Evolutionary conservation across 2,888 invertebrate genomes (phyloP).

Genomic region (Mechanitis messenoides): DNA sequence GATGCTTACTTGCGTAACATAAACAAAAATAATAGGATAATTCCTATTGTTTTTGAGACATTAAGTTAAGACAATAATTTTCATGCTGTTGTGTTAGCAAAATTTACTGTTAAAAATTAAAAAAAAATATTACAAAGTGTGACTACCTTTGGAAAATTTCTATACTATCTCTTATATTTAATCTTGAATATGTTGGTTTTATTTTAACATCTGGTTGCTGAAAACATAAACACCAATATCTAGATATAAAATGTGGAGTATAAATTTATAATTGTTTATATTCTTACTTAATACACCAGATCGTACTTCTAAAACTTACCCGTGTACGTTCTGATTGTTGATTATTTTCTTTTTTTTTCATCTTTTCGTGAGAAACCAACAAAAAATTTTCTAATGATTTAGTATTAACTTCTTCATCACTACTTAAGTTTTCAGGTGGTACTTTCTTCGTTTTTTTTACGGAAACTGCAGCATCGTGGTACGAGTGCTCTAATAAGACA

Average conservation of each 20-base stretch:
- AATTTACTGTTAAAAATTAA: background rate
- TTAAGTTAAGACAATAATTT: too few relatives aligned
- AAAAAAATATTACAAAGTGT: slow-evolving; percentile 26
- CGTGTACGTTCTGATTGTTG: too few relatives aligned
- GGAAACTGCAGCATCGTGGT: slow-evolving; percentile 42
- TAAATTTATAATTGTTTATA: too few relatives aligned
- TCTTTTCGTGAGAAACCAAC: slow-evolving; percentile 25
- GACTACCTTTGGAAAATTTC: slow-evolving; percentile 58
- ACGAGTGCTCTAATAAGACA: slow-evolving; percentile 44
- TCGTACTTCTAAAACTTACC: too few relatives aligned
- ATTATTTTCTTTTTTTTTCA: slow-evolving; percentile 7
- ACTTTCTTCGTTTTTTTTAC: slow-evolving; percentile 42
- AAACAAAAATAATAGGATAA: too few relatives aligned
- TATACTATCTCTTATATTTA: slow-evolving; percentile 57
- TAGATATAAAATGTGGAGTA: background rate
- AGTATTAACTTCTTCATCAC: slow-evolving; percentile 13
- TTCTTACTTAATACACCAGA: too few relatives aligned
- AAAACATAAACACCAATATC: slow-evolving; percentile 35
- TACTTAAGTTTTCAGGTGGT: background rate
- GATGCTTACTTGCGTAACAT: too few relatives aligned
- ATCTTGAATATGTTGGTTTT: slow-evolving; percentile 34
- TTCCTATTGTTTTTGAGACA: too few relatives aligned
- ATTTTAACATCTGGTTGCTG: slow-evolving; percentile 38
- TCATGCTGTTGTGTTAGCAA: too few relatives aligned
- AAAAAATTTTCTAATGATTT: slow-evolving; percentile 36